phyloP scores from a whole-genome alignment of 2,797 vertebrate genomes.

The Spatula clypeata region DNA sequence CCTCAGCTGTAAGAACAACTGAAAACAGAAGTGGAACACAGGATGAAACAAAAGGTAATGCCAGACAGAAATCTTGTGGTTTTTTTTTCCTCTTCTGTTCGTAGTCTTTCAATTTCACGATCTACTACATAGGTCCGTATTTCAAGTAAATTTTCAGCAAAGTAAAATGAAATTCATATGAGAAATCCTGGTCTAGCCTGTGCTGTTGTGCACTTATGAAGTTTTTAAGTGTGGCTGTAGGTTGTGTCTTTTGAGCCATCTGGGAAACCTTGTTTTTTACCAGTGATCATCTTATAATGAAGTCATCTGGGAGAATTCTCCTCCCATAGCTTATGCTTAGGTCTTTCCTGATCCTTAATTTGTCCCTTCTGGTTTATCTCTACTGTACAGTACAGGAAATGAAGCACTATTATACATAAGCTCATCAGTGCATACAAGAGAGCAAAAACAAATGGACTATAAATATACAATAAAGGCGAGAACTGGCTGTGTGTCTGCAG shows the following conservation, averaged over 20 bases:
- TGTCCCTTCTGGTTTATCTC: neutral
- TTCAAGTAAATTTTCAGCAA: neutral
- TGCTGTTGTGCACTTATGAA: neutral
- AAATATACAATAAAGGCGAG: neutral
- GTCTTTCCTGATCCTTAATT: neutral
- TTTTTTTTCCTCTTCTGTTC: neutral
- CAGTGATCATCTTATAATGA: neutral
- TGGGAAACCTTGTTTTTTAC: neutral
- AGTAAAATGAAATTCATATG: neutral
- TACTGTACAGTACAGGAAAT: neutral
- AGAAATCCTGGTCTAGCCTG: neutral
- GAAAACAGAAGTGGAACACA: conserved; percentile 82
- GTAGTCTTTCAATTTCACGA: neutral
- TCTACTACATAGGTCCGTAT: neutral
- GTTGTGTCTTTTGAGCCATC: neutral
- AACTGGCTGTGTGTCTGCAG: neutral
- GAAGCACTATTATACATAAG: neutral
- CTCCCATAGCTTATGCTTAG: neutral
- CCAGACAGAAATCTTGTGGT: neutral
- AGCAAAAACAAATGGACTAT: neutral
- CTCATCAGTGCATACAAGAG: neutral
- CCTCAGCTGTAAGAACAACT: conserved; percentile 78
- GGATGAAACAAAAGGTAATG: conserved; percentile 86
- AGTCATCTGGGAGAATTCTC: neutral
- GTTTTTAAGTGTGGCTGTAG: neutral